Conservation (phyloP, 2,797 vertebrate species). For the Coregonus suidteri region DNA sequence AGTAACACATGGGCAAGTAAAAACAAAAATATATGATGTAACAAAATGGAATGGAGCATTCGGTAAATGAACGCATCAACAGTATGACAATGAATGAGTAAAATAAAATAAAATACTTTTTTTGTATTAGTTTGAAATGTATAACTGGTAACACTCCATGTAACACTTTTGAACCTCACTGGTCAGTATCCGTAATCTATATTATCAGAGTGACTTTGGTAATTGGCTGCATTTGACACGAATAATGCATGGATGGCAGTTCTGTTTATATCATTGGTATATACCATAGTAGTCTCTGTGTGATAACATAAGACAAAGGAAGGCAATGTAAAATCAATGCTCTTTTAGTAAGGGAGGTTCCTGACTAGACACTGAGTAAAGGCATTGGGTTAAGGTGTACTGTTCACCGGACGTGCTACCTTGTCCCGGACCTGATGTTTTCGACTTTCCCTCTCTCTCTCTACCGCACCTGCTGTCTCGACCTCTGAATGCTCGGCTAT, state of each 20-base stretch:
- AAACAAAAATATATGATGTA: neutral
- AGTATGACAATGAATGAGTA: neutral
- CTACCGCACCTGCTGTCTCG: too few species aligned
- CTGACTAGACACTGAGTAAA: neutral
- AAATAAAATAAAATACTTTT: neutral
- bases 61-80: neutral
- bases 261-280: neutral
- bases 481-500: too few species aligned
- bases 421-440: too few species aligned
- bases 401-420: neutral
- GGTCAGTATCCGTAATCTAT: neutral
- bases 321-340: neutral
- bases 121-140: neutral
- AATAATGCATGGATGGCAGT: neutral
- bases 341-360: neutral
- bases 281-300: neutral
- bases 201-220: neutral
- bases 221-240: neutral
- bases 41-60: neutral
- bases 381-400: neutral
- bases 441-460: too few species aligned
- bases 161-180: neutral
- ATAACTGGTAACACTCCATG: neutral
- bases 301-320: neutral
- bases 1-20: neutral